Evolutionary conservation across 2,888 invertebrate genomes (phyloP), one percentile per base, ranked within the genome.

Genomic region (Listrodromus nycthemerus): DNA sequence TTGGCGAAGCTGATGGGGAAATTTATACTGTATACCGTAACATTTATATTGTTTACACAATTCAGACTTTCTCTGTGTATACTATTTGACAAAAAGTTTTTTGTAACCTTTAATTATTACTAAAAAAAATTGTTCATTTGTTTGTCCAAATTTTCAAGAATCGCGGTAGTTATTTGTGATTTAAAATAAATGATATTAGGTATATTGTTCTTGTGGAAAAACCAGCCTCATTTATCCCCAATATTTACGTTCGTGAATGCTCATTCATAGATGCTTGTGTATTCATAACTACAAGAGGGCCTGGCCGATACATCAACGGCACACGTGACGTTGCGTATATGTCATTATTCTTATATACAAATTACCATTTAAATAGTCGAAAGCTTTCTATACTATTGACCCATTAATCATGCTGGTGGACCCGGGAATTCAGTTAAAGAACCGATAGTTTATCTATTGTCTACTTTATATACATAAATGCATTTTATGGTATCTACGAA

Each of bases 291-390:
- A 75, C 78, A 74, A 78, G 80, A 69, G 61, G 65, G 69, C 37
- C 48, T 30, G 83, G 50, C 77, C 65, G 77, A 74, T 80, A 80
- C 77, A 80, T 80, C 84, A 84, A 80, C 77, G 52, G 55, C 63
- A 67, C 61, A 80, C 52, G 70, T 70, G 84, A 80, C 69, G 74
- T n/a, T 84, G 80, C 81, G 70, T 84, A 78, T 80, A 74, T 84
- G 80, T 84, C 73, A 74, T 80, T 81, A 24, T 24, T 55, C 24
- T 55, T 78, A 55, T 69, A 74, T 37, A 76, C 52, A 21, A 73
- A 84, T 84, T 81, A 78, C 74, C 78, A 84, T 84, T 84, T 74
- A 66, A 84, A 84, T 84, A 81, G 84, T 81, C 70, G 73, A 80
- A 80, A 77, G 74, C 73, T 81, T 78, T 84, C 80, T 73, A 80